Evolutionary conservation across 2,888 invertebrate species (phyloP).

Genomic region (Tholera decimalis): DNA sequence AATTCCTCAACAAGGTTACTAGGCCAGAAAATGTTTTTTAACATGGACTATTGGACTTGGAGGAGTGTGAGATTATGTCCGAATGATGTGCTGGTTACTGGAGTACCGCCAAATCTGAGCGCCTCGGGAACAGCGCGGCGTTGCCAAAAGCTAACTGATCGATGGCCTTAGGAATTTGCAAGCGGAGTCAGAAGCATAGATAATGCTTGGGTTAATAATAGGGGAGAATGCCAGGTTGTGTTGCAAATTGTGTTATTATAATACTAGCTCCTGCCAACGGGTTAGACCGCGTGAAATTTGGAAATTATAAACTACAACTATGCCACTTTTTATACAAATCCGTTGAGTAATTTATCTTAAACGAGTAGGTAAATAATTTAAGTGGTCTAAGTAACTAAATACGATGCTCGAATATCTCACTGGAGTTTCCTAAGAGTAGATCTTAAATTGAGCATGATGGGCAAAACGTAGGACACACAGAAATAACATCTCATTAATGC

Average conservation of each 20-base stretch:
- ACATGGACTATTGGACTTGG: constrained; percentile 70
- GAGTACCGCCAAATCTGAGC: constrained; percentile 74
- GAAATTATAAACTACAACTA: too few species aligned
- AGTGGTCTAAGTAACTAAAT: too few species aligned
- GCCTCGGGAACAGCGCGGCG: constrained; percentile 71
- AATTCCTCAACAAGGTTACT: constrained; percentile 62
- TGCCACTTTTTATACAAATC: too few species aligned
- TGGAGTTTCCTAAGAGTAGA: too few species aligned
- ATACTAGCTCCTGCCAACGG: neutral
- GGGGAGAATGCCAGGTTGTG: constrained; percentile 24
- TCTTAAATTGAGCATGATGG: too few species aligned
- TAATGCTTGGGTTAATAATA: constrained; percentile 56
- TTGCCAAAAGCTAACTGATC: constrained; percentile 79
- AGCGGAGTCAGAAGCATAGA: constrained; percentile 64
- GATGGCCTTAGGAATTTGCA: constrained; percentile 77
- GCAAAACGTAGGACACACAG: neutral
- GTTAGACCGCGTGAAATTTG: neutral
- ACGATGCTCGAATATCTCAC: too few species aligned
- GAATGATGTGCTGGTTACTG: constrained; percentile 75
- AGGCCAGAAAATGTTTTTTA: constrained; percentile 70
- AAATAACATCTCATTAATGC: too few species aligned
- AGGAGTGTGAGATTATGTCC: constrained; percentile 74
- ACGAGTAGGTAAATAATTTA: too few species aligned
- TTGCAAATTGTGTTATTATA: constrained; percentile 1
- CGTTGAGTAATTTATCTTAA: too few species aligned